phyloP scores from a whole-genome alignment of 53 echinoderm and acorn worm genomes.

The Hippasteria phrygiana region DNA sequence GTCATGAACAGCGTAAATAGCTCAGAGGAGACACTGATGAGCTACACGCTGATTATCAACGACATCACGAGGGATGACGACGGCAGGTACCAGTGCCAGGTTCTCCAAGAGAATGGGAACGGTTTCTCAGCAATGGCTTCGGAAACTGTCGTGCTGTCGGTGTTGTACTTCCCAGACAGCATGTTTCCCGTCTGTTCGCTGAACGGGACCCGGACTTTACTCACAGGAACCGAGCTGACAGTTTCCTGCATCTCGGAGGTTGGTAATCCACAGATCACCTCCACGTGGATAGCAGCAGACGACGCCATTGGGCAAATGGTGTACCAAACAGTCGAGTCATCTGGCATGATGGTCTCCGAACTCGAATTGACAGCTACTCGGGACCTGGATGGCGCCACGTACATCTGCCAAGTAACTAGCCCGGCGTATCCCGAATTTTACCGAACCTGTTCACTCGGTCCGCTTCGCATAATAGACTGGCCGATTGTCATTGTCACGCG shows the following conservation, averaged over 20 bases:
- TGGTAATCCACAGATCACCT: slow-evolving; percentile 49
- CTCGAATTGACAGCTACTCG: not conserved
- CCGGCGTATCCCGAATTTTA: not conserved
- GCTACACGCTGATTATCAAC: slow-evolving; percentile 36
- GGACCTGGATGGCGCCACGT: slow-evolving; percentile 8
- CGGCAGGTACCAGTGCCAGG: slow-evolving; percentile 56
- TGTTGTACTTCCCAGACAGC: slow-evolving; percentile 42
- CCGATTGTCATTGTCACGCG: slow-evolving; percentile 34
- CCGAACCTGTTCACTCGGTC: slow-evolving; percentile 39
- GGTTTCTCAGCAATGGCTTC: slow-evolving; percentile 58
- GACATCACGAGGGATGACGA: slow-evolving; percentile 52
- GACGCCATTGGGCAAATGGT: not conserved
- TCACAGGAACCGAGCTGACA: slow-evolving; percentile 20
- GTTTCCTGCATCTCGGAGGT: slow-evolving; percentile 39
- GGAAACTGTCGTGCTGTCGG: slow-evolving; percentile 20
- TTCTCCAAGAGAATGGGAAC: slow-evolving; percentile 20
- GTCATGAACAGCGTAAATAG: not conserved
- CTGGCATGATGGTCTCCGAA: slow-evolving; percentile 22
- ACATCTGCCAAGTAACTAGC: slow-evolving; percentile 36
- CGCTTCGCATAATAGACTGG: slow-evolving; percentile 47
- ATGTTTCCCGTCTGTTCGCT: slow-evolving; percentile 24
- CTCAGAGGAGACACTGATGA: slow-evolving; percentile 1
- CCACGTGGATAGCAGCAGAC: slow-evolving; percentile 8
- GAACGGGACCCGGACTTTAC: slow-evolving; percentile 29
- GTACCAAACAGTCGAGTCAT: slow-evolving; percentile 1